phyloP scores from a whole-genome alignment of 2,888 invertebrate species.

The Drosophila longiperda region DNA sequence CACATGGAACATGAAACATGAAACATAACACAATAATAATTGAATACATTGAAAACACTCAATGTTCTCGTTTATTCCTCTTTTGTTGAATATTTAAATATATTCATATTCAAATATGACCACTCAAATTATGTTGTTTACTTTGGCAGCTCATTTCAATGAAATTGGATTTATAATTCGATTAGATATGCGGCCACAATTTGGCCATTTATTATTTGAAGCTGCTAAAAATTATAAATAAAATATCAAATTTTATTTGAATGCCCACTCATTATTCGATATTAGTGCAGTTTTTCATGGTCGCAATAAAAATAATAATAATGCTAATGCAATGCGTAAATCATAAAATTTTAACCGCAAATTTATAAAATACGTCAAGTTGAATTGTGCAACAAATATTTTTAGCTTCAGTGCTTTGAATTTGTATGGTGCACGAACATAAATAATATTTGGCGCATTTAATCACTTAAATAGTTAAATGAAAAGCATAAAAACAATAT shows the following conservation, averaged over 20 bases:
- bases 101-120: conserved; percentile 9
- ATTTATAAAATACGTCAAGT: background rate
- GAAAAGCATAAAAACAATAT: background rate
- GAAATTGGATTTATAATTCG: conserved; percentile 39
- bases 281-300: background rate
- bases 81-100: background rate
- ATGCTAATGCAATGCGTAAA: background rate
- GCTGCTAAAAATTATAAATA: conserved; percentile 21
- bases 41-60: conserved; percentile 25
- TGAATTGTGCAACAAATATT: background rate
- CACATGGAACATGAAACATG: conserved; percentile 21
- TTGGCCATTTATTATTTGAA: conserved; percentile 11
- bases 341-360: background rate
- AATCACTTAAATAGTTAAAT: background rate
- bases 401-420: background rate
- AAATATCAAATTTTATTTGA: conserved; percentile 33
- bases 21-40: background rate
- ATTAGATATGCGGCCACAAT: conserved; percentile 27
- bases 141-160: conserved; percentile 22
- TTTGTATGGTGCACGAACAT: background rate
- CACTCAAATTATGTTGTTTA: conserved; percentile 11
- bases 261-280: background rate
- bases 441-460: background rate
- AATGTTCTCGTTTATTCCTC: conserved; percentile 1
- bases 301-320: no score